phyloP scores from a whole-genome alignment of 2,797 vertebrate species.

The Salarias fasciatus region DNA sequence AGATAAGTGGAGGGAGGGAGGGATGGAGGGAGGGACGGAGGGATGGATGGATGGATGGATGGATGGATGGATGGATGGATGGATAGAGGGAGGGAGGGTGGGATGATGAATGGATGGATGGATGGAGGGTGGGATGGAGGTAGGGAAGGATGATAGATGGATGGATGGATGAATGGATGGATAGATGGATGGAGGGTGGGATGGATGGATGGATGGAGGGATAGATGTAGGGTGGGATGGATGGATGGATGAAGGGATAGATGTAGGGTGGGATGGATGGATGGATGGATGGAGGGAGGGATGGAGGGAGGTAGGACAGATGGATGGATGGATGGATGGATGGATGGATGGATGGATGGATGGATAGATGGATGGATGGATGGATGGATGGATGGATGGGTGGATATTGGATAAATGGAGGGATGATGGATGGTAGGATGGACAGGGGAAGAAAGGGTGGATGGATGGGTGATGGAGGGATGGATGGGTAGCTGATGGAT shows the following conservation, averaged over 20 bases:
- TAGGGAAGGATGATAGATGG: neutral
- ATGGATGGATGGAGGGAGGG: too few species aligned
- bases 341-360: too few species aligned
- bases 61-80: slow-evolving; percentile 3
- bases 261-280: neutral
- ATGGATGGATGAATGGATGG: neutral
- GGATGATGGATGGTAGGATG: too few species aligned
- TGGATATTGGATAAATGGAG: too few species aligned
- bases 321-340: too few species aligned
- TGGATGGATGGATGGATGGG: too few species aligned
- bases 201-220: neutral
- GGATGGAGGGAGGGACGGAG: slow-evolving; percentile 20
- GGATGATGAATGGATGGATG: slow-evolving; percentile 4
- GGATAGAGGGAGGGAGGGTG: neutral
- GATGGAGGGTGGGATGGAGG: neutral
- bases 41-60: slow-evolving; percentile 7
- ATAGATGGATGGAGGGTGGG: neutral
- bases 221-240: neutral
- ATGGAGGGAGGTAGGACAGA: too few species aligned
- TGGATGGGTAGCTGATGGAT: too few species aligned
- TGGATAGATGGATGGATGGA: too few species aligned
- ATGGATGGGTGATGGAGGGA: too few species aligned
- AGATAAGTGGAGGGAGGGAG: slow-evolving; percentile 34
- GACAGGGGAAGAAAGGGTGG: too few species aligned
- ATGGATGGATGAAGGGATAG: neutral